A percentile compares a stretch with the other conserved stretches of the same genome.
Evolutionary conservation across 2,113 vertebrate genomes (phyloP).

Genomic region (Plotosus lineatus): DNA sequence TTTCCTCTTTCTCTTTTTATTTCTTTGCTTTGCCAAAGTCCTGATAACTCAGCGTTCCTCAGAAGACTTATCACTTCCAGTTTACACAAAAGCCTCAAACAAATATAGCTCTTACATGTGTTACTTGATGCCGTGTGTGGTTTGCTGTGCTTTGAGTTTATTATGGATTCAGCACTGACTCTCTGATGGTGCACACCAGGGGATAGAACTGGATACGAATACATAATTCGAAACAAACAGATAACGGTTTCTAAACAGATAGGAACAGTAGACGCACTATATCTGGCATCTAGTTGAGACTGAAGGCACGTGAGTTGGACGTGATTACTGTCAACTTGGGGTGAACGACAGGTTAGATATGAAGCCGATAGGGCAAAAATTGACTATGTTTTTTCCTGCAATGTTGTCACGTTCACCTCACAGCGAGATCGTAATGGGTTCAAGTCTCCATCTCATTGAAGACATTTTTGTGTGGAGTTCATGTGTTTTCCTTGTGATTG

Average conservation of each 20-base stretch:
- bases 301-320: neutral
- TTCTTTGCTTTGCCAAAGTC: neutral
- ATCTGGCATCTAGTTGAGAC: neutral
- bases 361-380: neutral
- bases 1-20: neutral
- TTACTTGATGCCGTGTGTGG: neutral
- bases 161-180: neutral
- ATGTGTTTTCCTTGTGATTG: no score
- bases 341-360: neutral
- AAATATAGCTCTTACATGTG: conserved; percentile 1
- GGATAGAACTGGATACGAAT: neutral
- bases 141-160: neutral
- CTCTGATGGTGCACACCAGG: neutral
- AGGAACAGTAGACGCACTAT: neutral
- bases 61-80: neutral
- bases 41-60: neutral
- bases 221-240: neutral
- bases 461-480: no score
- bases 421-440: no score
- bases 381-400: neutral
- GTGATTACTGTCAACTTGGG: neutral
- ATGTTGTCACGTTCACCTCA: no score
- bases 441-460: no score
- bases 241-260: neutral
- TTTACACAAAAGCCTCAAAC: neutral